These are phyloP conservation scores for Enteromius argenteus DNA, from an alignment of 2,797 vertebrate genomes.

Conservation along the genomic window DNA sequence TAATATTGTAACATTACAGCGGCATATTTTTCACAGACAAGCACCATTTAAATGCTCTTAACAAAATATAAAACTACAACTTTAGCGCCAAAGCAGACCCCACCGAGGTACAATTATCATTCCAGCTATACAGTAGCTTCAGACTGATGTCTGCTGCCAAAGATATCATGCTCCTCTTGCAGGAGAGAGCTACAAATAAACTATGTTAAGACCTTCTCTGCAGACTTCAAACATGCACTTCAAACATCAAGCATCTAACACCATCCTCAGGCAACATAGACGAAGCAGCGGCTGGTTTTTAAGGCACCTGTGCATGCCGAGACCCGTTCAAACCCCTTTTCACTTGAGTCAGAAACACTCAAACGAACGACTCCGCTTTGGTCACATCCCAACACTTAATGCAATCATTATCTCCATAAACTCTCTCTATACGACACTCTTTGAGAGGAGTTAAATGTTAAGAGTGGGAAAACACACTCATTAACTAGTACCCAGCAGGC, in stretches of 20 bases:
- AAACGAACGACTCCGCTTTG: neutral
- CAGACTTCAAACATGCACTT: constrained; percentile 28
- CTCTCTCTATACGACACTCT: neutral
- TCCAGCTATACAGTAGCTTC: neutral
- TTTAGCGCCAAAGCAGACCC: neutral
- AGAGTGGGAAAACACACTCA: constrained; percentile 22
- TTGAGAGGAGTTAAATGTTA: constrained; percentile 24
- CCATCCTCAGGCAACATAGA: neutral
- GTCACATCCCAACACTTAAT: constrained; percentile 16
- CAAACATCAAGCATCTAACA: constrained; percentile 39
- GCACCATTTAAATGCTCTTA: neutral
- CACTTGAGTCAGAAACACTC: neutral
- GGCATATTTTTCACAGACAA: too few relatives aligned
- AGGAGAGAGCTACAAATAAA: constrained; percentile 11
- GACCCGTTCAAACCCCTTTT: constrained; percentile 14
- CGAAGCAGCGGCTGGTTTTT: constrained; percentile 10
- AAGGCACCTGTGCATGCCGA: constrained; percentile 2
- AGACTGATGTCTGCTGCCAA: neutral
- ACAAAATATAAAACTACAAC: neutral
- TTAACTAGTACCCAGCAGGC: constrained; percentile 31
- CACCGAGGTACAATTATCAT: neutral
- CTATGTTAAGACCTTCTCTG: constrained; percentile 22
- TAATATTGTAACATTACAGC: neutral
- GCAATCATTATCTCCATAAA: constrained; percentile 10
- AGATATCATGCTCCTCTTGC: neutral